Evolutionary conservation across 2,113 vertebrate species (phyloP), one percentile per base, ranked within the genome.

Genomic region (Lepus europaeus): DNA sequence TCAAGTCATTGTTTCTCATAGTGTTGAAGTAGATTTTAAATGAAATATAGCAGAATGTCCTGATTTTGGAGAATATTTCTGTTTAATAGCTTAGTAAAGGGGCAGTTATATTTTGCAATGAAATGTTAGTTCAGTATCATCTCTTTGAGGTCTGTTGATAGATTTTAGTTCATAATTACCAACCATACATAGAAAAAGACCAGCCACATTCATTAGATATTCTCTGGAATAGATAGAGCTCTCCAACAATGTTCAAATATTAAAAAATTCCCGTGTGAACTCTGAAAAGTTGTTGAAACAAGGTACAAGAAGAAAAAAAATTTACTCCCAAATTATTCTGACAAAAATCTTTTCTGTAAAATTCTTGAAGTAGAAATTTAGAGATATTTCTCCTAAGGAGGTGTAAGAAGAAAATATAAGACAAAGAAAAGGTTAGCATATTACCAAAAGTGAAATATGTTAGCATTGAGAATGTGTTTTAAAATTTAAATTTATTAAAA

Each of bases 81-180:
- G 27, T 72, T 74, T 87, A 63, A 3, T 80, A 11, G 25, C 14
- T 91, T 39, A 93, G 87, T 33, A 36, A 83, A 79, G 29, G n/a
- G 79, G 63, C 39, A 45, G 39, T 45, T 12, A 31, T 63, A 83
- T 83, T 95, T 89, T 91, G 11, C 36, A 86, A 33, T 53, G 17
- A 70, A 53, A 74, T 53, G 6, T 3, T 88, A 49, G 80, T 90
- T 76, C 17, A 36, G 22, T 25, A 5, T 61, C 63, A 72, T 77
- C 14, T 64, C 51, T 78, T 92, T 93, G 53, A 61, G 85, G 11
- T 68, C 88, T 72, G 61, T 11, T 66, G 74, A 81, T 23, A 89
- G 56, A 82, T 91, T 91, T 49, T 53, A 73, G 22, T 73, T 93
- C 61, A 61, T 89, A 78, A 74, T 77, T 8, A 80, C 33, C 72